Percentiles rank a stretch among this genome's conserved stretches.
Evolutionary conservation across 2,888 invertebrate genomes (phyloP).

Genomic region (Sinopyrophorus schimmeli): DNA sequence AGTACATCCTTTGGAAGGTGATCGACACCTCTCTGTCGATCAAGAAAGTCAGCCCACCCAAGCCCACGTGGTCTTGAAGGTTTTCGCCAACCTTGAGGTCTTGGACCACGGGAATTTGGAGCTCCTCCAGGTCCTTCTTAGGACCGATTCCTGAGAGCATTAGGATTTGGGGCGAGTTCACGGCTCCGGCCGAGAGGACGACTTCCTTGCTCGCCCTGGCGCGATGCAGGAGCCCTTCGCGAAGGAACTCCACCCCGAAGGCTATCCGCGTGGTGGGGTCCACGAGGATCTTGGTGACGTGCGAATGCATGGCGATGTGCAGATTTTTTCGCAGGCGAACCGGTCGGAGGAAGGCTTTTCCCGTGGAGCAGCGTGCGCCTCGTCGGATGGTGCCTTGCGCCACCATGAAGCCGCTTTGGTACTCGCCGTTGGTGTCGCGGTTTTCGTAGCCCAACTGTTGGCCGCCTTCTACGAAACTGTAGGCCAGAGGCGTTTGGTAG

Average conservation of each 20-base stretch:
- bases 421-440: slow-evolving; percentile 84
- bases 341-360: slow-evolving; percentile 84
- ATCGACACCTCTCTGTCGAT: slow-evolving; percentile 79
- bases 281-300: slow-evolving; percentile 75
- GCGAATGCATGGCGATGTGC: slow-evolving; percentile 81
- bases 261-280: slow-evolving; percentile 75
- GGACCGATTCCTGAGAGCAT: slow-evolving; percentile 93
- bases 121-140: slow-evolving; percentile 68
- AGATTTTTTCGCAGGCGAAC: slow-evolving; percentile 78
- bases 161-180: slow-evolving; percentile 91
- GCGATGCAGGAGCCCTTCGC: slow-evolving; percentile 68
- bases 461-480: slow-evolving; percentile 82
- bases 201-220: slow-evolving; percentile 82
- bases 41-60: slow-evolving; percentile 83
- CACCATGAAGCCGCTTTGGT: slow-evolving; percentile 86
- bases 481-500: slow-evolving; percentile 80
- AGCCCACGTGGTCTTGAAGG: slow-evolving; percentile 86
- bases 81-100: slow-evolving; percentile 84
- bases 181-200: slow-evolving; percentile 85
- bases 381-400: slow-evolving; percentile 78
- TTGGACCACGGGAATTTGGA: slow-evolving; percentile 77
- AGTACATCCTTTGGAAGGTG: slow-evolving; percentile 77
- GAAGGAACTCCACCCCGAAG: slow-evolving; percentile 80
- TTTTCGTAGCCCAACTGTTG: slow-evolving; percentile 72
- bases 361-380: slow-evolving; percentile 85